Evolutionary conservation across 2,113 vertebrate species (phyloP).

Genomic region (Paralichthys olivaceus): DNA sequence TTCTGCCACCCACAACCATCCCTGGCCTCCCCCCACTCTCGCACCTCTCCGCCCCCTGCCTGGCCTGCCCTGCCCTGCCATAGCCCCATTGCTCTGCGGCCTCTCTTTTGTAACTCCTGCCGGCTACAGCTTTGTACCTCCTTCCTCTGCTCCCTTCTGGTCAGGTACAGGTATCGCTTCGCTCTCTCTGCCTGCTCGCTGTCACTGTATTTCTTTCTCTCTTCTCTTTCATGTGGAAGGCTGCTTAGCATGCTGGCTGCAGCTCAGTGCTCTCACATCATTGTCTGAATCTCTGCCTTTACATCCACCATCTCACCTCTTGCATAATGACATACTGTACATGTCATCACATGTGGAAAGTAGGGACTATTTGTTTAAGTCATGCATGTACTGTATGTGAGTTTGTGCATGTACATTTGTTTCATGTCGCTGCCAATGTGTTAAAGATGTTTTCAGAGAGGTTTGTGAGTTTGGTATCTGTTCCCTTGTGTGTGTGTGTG

Average conservation of each 20-base stretch:
- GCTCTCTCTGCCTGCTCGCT: slow-evolving; percentile 37
- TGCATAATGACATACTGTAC: neutral
- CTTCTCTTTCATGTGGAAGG: slow-evolving; percentile 24
- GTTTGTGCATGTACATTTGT: neutral
- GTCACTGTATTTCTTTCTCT: slow-evolving; percentile 15
- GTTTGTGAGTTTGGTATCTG: neutral
- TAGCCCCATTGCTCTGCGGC: slow-evolving; percentile 97
- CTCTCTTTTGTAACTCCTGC: slow-evolving; percentile 96
- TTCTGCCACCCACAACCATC: slow-evolving; percentile 39
- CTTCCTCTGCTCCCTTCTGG: slow-evolving; percentile 98
- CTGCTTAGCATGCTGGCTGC: slow-evolving; percentile 60
- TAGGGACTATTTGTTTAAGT: slow-evolving; percentile 26
- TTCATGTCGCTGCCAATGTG: slow-evolving; percentile 14
- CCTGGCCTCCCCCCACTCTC: slow-evolving; percentile 44
- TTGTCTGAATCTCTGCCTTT: slow-evolving; percentile 10
- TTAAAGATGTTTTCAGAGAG: slow-evolving; percentile 16
- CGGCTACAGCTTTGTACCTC: slow-evolving; percentile 98
- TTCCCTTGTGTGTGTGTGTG: slow-evolving; percentile 25
- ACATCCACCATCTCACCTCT: slow-evolving; percentile 13
- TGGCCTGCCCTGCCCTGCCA: slow-evolving; percentile 76
- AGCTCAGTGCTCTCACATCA: slow-evolving; percentile 31
- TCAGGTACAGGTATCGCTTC: slow-evolving; percentile 99
- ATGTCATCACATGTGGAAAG: slow-evolving; percentile 12
- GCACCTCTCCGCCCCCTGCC: slow-evolving; percentile 71
- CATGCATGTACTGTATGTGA: slow-evolving; percentile 29